phyloP scores from a whole-genome alignment of 2,888 invertebrate genomes.

The Scaptomyza polygonia region DNA sequence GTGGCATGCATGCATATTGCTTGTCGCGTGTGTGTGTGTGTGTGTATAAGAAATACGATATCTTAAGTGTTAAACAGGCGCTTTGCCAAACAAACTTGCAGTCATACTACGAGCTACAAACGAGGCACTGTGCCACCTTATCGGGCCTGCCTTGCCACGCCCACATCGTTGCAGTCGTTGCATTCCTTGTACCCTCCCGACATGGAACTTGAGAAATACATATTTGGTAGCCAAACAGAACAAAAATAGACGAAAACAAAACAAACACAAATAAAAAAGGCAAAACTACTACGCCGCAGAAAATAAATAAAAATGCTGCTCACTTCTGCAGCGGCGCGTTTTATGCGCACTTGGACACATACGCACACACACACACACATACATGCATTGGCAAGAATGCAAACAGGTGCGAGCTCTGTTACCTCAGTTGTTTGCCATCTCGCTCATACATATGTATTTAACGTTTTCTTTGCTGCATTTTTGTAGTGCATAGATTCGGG shows the following conservation, averaged over 20 bases:
- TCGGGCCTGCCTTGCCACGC: slow-evolving; percentile 58
- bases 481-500: slow-evolving; percentile 72
- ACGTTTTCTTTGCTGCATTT: slow-evolving; percentile 50
- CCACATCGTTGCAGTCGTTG: slow-evolving; percentile 53
- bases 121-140: slow-evolving; percentile 55
- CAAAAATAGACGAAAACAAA: slow-evolving; percentile 32
- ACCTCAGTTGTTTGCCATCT: slow-evolving; percentile 12
- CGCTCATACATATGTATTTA: neutral
- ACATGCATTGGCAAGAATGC: slow-evolving; percentile 31
- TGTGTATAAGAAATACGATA: slow-evolving; percentile 71
- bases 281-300: slow-evolving; percentile 62
- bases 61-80: slow-evolving; percentile 79
- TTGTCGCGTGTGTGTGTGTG: neutral
- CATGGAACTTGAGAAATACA: slow-evolving; percentile 49
- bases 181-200: slow-evolving; percentile 3
- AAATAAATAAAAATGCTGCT: slow-evolving; percentile 77
- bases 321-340: slow-evolving; percentile 71
- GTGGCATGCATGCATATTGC: slow-evolving; percentile 27
- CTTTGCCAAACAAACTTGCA: slow-evolving; percentile 76
- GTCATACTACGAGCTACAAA: slow-evolving; percentile 50
- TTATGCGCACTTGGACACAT: slow-evolving; percentile 69
- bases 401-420: slow-evolving; percentile 65
- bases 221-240: slow-evolving; percentile 44
- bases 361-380: slow-evolving; percentile 18
- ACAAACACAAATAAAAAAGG: slow-evolving; percentile 45